Conservation (phyloP, 2,888 invertebrate genomes). For the Scotopteryx bipunctaria region DNA sequence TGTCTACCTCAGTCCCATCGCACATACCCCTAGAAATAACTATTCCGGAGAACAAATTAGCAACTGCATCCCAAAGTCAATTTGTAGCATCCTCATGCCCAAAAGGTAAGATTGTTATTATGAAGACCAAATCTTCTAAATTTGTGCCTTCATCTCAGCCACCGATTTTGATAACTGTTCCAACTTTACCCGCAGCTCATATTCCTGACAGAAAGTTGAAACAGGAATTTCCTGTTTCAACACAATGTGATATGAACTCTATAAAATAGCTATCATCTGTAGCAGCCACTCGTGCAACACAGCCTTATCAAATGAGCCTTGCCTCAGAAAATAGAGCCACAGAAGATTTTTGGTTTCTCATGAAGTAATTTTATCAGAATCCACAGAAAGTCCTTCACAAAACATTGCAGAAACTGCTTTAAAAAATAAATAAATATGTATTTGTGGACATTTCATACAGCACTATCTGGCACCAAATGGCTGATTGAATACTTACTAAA, state of each 20-base stretch:
- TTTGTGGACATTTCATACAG: no score
- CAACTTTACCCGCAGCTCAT: neutral
- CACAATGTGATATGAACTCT: constrained; percentile 16
- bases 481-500: no score
- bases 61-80: neutral
- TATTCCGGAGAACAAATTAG: constrained; percentile 18
- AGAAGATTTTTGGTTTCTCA: constrained; percentile 18
- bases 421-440: neutral
- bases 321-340: neutral
- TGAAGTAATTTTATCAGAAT: constrained; percentile 13
- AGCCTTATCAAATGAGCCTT: neutral
- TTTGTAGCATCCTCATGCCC: constrained; percentile 8
- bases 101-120: constrained; percentile 17
- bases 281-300: constrained; percentile 1
- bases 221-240: no score
- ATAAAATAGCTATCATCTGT: constrained; percentile 14
- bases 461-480: neutral
- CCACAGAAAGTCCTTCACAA: neutral
- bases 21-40: constrained; percentile 19
- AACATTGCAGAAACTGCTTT: constrained; percentile 12
- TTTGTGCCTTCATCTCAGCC: constrained; percentile 15
- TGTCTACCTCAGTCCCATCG: constrained; percentile 9
- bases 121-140: constrained; percentile 13
- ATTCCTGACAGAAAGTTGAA: no score
- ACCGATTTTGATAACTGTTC: constrained; percentile 23